Conservation (phyloP, 2,888 invertebrate species). For the Mesopsocus fuscifrons region DNA sequence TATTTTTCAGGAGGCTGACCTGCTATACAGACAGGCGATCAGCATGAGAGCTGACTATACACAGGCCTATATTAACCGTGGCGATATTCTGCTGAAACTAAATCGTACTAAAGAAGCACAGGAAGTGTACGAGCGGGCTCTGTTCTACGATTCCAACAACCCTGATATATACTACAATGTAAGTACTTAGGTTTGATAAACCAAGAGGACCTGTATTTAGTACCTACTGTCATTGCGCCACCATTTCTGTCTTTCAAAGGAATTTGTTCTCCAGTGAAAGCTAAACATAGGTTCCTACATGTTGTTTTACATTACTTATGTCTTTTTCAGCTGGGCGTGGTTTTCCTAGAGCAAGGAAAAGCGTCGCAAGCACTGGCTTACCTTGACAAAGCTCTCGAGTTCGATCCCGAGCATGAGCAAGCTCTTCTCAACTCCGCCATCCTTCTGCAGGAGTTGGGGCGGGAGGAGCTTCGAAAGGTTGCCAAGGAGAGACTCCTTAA, state of each 20-base stretch:
- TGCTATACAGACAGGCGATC: slow-evolving; percentile 84
- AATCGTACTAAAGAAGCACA: slow-evolving; percentile 88
- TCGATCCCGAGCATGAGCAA: slow-evolving; percentile 89
- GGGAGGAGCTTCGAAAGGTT: slow-evolving; percentile 56
- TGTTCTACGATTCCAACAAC: slow-evolving; percentile 82
- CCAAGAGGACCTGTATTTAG: not conserved
- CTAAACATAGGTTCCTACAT: not conserved
- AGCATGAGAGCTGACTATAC: slow-evolving; percentile 94
- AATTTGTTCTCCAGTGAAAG: no score
- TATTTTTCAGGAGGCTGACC: slow-evolving; percentile 53
- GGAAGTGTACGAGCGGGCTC: slow-evolving; percentile 81
- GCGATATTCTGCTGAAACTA: slow-evolving; percentile 85
- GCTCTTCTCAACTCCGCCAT: slow-evolving; percentile 90
- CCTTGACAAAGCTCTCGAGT: slow-evolving; percentile 78
- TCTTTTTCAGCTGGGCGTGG: slow-evolving; percentile 65
- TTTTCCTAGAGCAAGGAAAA: slow-evolving; percentile 81
- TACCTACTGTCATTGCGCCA: not conserved
- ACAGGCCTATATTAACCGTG: slow-evolving; percentile 92
- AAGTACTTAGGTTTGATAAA: slow-evolving; percentile 31
- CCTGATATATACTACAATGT: slow-evolving; percentile 91
- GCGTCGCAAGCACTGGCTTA: slow-evolving; percentile 78
- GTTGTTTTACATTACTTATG: no score
- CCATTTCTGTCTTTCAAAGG: no score
- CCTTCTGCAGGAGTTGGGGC: slow-evolving; percentile 73
- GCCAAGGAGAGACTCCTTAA: slow-evolving; percentile 65